Base-by-base conservation (phyloP, 2,797 vertebrate species). In the Chromobotia macracanthus region DNA sequence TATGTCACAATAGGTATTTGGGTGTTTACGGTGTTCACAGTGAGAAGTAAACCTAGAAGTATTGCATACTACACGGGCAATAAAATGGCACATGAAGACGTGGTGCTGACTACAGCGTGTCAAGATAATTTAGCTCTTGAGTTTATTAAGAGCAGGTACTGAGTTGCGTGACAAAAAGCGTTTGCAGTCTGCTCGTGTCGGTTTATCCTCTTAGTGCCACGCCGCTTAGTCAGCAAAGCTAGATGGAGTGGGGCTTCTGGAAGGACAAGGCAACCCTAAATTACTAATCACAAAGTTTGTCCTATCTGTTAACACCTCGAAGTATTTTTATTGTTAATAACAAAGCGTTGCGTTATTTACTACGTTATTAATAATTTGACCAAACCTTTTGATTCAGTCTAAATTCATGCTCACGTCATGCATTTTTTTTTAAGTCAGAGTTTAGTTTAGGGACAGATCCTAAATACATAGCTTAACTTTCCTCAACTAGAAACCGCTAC, bases 171-270 rank as follows among this genome's bases (percentile, higher is more conserved):
- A 93, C 92, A 91, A 90, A 90, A 84, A 85, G 86, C 80, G 84
- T 79, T 82, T 75, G 85, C 82, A 85, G 89, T 88, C 75, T 85
- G 88, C 86, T 86, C 77, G 84, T 83, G 82, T 86, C 75, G 66
- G 79, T 88, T 92, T 90, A 93, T 93, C 92, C 90, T 92, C 91
- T 92, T 91, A 92, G 84, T 64, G 84, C 88, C 83, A 88, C 85
- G 81, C 86, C 75, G 87, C 85, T 92, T 90, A 92, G 86, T 82
- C 87, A 87, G 87, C 85, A 91, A 87, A 90, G 83, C 88, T 88
- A 74, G 82, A 80, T 85, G 77, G 86, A 85, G 84, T 46, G 77
- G 83, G 80, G 70, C 70, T 81, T 75, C 72, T 21, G 77, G 66
- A 73, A 77, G 72, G 74, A 19, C 75, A 79, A 75, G 74, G 82